A percentile compares a stretch with the other conserved stretches of the same genome.
Conservation (phyloP, 2,888 invertebrate genomes). For the Pyrgus malvae region DNA sequence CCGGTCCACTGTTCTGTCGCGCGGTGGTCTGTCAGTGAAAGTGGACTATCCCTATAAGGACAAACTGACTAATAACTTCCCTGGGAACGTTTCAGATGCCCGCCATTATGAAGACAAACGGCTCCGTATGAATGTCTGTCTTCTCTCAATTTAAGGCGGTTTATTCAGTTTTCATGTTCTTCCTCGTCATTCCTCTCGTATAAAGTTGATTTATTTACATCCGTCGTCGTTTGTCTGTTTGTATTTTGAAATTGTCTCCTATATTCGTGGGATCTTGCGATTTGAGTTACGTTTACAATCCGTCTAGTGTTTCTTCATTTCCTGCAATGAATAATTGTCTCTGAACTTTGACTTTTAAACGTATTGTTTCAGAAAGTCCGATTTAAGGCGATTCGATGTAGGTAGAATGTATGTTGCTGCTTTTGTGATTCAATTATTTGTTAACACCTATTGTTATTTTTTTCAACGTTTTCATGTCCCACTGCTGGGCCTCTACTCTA, state of each 20-base stretch:
- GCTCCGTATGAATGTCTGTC: constrained; percentile 15
- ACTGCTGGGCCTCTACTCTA: too few relatives aligned
- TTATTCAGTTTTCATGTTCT: constrained; percentile 20
- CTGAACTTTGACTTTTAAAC: constrained; percentile 23
- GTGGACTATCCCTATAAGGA: constrained; percentile 39
- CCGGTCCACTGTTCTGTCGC: constrained; percentile 24
- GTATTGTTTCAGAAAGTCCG: constrained; percentile 7
- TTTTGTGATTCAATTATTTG: not conserved
- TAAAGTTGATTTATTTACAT: constrained; percentile 18
- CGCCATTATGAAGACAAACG: constrained; percentile 26
- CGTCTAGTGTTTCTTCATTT: constrained; percentile 13
- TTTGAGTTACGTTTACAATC: constrained; percentile 1
- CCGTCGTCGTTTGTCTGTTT: constrained; percentile 13
- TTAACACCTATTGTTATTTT: too few relatives aligned
- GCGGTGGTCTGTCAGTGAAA: constrained; percentile 39
- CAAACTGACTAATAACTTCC: constrained; percentile 28
- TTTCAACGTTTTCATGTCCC: too few relatives aligned
- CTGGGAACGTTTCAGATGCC: constrained; percentile 27
- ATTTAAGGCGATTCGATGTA: not conserved
- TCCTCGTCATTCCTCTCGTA: constrained; percentile 25
- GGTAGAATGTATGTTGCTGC: not conserved
- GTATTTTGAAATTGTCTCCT: constrained; percentile 10
- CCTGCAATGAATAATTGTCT: constrained; percentile 22
- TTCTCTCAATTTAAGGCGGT: constrained; percentile 14
- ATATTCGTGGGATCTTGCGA: constrained; percentile 5